Base-by-base conservation (phyloP, 2,888 invertebrate genomes). In the Ashinkailepas kermadecensis region DNA sequence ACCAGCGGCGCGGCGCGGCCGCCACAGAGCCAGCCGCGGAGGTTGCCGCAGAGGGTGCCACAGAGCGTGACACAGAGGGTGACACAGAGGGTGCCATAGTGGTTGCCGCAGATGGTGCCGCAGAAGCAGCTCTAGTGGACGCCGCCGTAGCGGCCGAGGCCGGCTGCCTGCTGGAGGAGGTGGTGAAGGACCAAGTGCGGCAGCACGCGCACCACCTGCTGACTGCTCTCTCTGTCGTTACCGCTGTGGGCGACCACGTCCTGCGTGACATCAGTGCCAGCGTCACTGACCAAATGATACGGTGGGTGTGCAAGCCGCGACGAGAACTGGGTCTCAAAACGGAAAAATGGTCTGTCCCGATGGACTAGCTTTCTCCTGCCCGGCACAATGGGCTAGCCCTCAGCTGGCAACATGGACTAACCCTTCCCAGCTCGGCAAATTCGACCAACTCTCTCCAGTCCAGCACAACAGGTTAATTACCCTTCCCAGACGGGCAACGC, bases 1-100 rank as follows among this genome's bases (percentile, higher is more conserved):
- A 89, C 85, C 88, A 89, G 85, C 39, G 74, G 54, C 54, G 18
- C 8, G 74, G 18, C 65, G 74, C 18, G 54, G 74, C 1, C 54
- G 54, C 7, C 86, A 23, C 57, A 23, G 15, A n/a, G 18, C 21
- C 21, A 2, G 78, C 78, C 56, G 39, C 54, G 8, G 65, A 18
- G 18, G 23, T 13, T 9, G 18, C 1, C 39, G 39, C 39, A 54
- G 21, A 39, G 12, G 74, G 39, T 4, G 74, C 74, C 59, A 59
- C 59, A 59, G 59, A 15, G 59, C 15, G 59, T 13, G 59, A 59
- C 11, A 59, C 59, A 59, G 59, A 59, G 59, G 3, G 15, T 15
- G 59, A 11, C 59, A 59, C 39, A 54, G 21, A 39, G 12, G 74
- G 39, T 18, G 74, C 74, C 59, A 59, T 7, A 59, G 59, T 11